Conservation (phyloP, 2,797 vertebrate genomes). For the Acomys russatus region DNA sequence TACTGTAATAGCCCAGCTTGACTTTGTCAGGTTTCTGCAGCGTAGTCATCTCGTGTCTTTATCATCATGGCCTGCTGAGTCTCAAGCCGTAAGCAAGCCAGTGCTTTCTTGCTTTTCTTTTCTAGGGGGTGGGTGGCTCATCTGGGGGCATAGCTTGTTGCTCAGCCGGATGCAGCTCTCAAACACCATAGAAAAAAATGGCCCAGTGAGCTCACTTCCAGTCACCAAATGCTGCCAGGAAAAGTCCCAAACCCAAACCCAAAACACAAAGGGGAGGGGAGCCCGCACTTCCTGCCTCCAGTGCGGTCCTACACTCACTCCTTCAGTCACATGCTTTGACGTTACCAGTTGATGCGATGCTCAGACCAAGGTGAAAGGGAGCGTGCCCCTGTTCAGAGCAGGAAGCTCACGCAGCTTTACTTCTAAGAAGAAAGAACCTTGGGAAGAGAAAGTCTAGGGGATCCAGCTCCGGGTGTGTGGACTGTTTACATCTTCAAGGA, state of each 20-base stretch:
- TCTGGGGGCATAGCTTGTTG: neutral
- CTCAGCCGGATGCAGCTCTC: neutral
- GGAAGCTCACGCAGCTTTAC: neutral
- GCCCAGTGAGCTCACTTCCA: neutral
- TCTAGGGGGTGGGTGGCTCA: neutral
- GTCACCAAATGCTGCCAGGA: neutral
- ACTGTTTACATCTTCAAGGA: conserved; percentile 26
- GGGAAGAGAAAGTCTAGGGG: neutral
- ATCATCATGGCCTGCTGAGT: neutral
- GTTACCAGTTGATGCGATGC: neutral
- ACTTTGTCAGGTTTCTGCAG: neutral
- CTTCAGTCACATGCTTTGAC: conserved; percentile 11
- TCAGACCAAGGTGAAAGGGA: neutral
- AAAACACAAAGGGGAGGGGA: neutral
- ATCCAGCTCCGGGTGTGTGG: fast-evolving
- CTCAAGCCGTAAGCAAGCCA: neutral
- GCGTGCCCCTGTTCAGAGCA: neutral
- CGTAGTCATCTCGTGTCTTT: neutral
- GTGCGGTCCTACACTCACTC: neutral
- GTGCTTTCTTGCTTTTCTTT: neutral
- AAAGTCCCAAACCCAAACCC: neutral
- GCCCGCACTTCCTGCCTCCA: neutral
- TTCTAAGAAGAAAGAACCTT: conserved; percentile 26
- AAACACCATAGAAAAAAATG: neutral
- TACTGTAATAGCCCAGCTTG: neutral